Evolutionary conservation across 2,797 vertebrate genomes (phyloP).

Genomic region (Tokudaia tokunoshimensis): DNA sequence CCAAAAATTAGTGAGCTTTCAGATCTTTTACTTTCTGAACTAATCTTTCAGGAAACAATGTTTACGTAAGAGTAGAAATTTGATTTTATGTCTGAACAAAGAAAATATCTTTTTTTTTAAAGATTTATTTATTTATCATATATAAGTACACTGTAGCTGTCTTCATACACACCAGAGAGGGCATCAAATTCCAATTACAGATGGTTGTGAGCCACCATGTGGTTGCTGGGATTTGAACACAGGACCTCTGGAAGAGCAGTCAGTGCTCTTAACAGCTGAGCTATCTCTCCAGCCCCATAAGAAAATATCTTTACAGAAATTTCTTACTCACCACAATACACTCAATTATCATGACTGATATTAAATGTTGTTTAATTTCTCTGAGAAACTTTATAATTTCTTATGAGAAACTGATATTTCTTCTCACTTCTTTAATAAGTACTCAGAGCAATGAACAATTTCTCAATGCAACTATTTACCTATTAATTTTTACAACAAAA

Average conservation of each 20-base stretch:
- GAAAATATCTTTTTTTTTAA: neutral
- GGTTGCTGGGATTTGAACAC: too few species aligned
- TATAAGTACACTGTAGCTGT: too few species aligned
- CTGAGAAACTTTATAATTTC: neutral
- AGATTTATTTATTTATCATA: too few species aligned
- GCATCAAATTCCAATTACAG: too few species aligned
- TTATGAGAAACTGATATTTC: neutral
- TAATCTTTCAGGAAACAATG: neutral
- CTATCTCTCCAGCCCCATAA: too few species aligned
- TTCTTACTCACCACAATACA: neutral
- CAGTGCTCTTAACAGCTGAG: too few species aligned
- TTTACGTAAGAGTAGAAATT: neutral
- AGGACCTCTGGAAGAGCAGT: too few species aligned
- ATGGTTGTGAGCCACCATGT: too few species aligned
- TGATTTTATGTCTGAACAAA: neutral
- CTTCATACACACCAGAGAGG: too few species aligned
- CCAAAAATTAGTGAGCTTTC: neutral
- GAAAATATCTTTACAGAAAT: neutral
- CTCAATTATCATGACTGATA: neutral
- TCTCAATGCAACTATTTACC: neutral
- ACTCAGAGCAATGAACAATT: neutral
- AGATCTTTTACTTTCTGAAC: neutral
- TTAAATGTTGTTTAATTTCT: neutral
- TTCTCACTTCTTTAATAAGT: neutral
- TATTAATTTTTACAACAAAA: neutral